These are phyloP conservation scores for Odontamblyopus rebecca DNA, from an alignment of 2,797 vertebrate genomes.

Conservation along the genomic window DNA sequence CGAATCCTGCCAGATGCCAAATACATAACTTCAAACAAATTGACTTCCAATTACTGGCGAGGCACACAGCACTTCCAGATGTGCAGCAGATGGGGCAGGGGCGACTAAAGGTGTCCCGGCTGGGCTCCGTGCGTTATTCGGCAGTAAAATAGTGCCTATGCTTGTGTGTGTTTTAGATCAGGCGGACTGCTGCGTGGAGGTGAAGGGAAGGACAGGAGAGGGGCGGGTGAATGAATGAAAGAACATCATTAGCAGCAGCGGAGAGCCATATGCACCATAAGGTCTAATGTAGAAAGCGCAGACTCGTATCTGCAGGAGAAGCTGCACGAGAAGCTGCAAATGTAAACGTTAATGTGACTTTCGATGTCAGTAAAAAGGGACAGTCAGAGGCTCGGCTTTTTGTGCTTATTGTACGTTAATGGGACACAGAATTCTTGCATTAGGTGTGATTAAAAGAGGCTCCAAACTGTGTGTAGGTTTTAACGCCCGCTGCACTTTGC, in stretches of 20 bases:
- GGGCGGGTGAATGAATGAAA: conserved; percentile 44
- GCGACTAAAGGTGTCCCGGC: conserved; percentile 75
- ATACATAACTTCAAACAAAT: conserved; percentile 89
- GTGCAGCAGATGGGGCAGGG: conserved; percentile 80
- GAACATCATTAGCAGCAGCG: conserved; percentile 72
- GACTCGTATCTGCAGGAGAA: conserved; percentile 53
- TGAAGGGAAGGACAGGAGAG: conserved; percentile 77
- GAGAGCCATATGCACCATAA: conserved; percentile 57
- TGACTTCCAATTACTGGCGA: conserved; percentile 84
- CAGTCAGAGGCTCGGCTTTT: conserved; percentile 62
- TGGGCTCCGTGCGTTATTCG: conserved; percentile 65
- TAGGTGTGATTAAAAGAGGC: conserved; percentile 63
- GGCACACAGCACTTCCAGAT: conserved; percentile 80
- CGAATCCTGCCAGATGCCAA: conserved; percentile 83
- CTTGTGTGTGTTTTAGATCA: conserved; percentile 78
- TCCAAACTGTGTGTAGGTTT: conserved; percentile 42
- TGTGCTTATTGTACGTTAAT: conserved; percentile 65
- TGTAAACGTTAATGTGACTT: conserved; percentile 77
- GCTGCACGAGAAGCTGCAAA: conserved; percentile 59
- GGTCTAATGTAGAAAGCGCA: conserved; percentile 64
- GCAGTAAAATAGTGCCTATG: conserved; percentile 68
- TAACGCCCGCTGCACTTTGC: conserved; percentile 44
- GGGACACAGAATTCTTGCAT: conserved; percentile 63
- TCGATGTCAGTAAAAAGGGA: conserved; percentile 66
- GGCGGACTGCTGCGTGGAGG: conserved; percentile 69